These are phyloP conservation scores for Callipepla californica DNA, from an alignment of 2,113 vertebrate genomes.

Conservation along the genomic window DNA sequence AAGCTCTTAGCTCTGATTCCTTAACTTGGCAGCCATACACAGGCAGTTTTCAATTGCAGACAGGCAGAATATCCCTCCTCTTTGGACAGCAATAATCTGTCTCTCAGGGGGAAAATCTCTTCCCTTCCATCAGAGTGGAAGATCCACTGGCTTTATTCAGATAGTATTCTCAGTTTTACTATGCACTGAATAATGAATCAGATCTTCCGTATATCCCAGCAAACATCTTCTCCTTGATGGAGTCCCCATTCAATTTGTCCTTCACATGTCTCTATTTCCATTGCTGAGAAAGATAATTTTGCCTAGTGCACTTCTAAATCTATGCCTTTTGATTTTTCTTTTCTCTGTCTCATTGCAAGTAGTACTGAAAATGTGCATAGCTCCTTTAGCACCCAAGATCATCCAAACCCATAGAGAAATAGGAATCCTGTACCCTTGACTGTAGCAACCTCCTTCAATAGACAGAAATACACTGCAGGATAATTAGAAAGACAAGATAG, in stretches of 20 bases:
- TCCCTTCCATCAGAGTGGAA: slow-evolving; percentile 1
- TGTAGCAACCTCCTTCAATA: neutral
- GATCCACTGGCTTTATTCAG: slow-evolving; percentile 33
- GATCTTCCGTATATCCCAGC: neutral
- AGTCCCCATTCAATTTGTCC: neutral
- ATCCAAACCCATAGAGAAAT: neutral
- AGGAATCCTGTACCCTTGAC: neutral
- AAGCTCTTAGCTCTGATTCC: slow-evolving; percentile 65
- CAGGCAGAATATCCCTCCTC: slow-evolving; percentile 29
- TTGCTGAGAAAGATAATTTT: neutral
- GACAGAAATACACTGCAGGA: neutral
- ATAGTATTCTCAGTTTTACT: neutral
- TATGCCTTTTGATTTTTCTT: neutral
- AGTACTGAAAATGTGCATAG: neutral
- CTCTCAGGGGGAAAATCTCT: neutral
- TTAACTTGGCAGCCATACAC: slow-evolving; percentile 53
- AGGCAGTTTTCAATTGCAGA: neutral
- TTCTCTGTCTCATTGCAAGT: neutral
- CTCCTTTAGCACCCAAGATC: neutral
- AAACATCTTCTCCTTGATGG: neutral
- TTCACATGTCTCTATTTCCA: neutral
- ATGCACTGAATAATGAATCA: slow-evolving; percentile 37
- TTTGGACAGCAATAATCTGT: slow-evolving; percentile 50
- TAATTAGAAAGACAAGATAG: neutral
- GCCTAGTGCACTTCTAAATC: neutral